These are phyloP conservation scores for Mohoua ochrocephala DNA, from an alignment of 2,113 vertebrate species.

Conservation along the genomic window DNA sequence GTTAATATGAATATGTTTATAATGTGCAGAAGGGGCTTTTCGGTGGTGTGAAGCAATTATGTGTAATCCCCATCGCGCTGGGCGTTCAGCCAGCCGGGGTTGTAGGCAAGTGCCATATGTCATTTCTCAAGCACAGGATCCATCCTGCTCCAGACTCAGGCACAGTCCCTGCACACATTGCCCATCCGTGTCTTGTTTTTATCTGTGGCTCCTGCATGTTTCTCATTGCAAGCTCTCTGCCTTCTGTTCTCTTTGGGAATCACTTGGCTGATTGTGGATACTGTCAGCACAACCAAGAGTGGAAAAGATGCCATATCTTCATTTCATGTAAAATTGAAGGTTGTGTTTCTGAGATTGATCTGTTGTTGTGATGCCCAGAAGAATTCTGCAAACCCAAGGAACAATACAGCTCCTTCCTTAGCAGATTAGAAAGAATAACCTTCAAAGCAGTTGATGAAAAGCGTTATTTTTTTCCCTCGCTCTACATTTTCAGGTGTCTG, in stretches of 20 bases:
- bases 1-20: neutral
- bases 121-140: constrained; percentile 11
- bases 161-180: constrained; percentile 13
- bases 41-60: constrained; percentile 34
- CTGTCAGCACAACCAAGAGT: neutral
- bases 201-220: constrained; percentile 1
- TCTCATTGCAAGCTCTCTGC: neutral
- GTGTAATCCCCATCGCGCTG: neutral
- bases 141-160: neutral
- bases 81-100: neutral
- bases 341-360: neutral
- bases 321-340: neutral
- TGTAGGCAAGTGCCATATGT: constrained; percentile 57
- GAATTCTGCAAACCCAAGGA: neutral
- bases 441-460: neutral
- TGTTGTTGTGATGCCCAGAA: neutral
- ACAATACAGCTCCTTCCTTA: neutral
- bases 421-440: neutral
- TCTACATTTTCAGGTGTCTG: neutral
- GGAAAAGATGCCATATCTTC: neutral
- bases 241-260: constrained; percentile 33
- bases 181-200: neutral
- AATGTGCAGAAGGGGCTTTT: constrained; percentile 15
- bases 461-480: neutral
- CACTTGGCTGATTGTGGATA: neutral